These are phyloP conservation scores for Xestia xanthographa DNA, from an alignment of 2,888 invertebrate species.

Conservation along the genomic window DNA sequence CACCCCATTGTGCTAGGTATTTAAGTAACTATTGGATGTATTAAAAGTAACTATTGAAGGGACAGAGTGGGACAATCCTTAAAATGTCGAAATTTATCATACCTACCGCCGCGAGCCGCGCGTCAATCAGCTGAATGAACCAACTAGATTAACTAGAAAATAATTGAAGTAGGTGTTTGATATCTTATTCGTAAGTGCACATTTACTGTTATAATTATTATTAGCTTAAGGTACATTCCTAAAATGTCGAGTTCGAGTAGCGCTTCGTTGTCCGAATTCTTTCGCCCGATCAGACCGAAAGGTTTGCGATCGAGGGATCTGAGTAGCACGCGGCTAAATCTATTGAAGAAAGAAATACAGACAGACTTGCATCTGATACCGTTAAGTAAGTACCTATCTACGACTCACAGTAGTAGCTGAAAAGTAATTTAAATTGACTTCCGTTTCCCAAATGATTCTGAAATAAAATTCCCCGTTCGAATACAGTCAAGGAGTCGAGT, in stretches of 20 bases:
- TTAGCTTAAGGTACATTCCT: not conserved
- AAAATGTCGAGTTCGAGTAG: conserved; percentile 79
- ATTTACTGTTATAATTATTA: not conserved
- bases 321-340: conserved; percentile 87
- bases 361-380: conserved; percentile 90
- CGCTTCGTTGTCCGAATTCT: conserved; percentile 83
- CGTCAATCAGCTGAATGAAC: conserved; percentile 12
- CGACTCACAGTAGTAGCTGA: not conserved
- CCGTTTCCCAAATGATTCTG: not conserved
- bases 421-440: not conserved
- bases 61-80: not conserved
- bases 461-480: not conserved
- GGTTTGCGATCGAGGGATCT: conserved; percentile 80
- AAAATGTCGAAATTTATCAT: not conserved
- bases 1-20: too few relatives aligned
- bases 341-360: conserved; percentile 90
- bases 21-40: too few relatives aligned
- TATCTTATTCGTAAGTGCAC: not conserved
- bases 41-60: not conserved
- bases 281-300: conserved; percentile 83
- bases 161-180: not conserved
- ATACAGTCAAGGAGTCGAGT: not conserved
- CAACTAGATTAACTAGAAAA: conserved; percentile 38
- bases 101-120: not conserved
- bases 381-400: conserved; percentile 77